Base-by-base conservation (phyloP, 2,888 invertebrate genomes). In the Acanthococcus lagerstroemiae region DNA sequence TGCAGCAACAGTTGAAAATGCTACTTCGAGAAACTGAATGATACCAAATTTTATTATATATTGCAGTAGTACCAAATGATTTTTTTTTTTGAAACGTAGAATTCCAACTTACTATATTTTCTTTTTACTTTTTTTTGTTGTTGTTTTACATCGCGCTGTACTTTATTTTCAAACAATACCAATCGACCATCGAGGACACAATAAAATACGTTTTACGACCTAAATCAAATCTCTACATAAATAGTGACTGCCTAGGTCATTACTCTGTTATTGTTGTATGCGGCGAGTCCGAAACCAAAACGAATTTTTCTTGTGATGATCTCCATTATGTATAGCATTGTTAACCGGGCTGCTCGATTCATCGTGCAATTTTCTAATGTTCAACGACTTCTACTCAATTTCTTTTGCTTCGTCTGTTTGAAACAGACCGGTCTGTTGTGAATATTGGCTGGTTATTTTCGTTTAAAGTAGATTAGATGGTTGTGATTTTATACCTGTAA, bases 251-350 rank as follows among this genome's bases (percentile, higher is more conserved):
- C 21, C 2, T 57, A 30, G 57, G 57, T 57, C 57, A 46, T 57
- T 57, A 45, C 57, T 45, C 57, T 45, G 21, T 56, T 37, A 57
- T 57, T 24, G 25, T 24, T n/a, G 25, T 45, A 57, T 24, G 24
- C 4, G 37, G 7, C 7, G 46, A 45, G 57, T 57, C 44, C 57
- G 57, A 57, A 57, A 57, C 57, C 57, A 57, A 57, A 57, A 57
- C 57, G 57, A 57, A 57, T 57, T 57, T 45, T 57, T 45, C 17
- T 25, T 45, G 24, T 45, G 45, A 57, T 57, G 24, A 45, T 57
- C 57, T 19, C 46, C 45, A n/a, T 45, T 45, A 45, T 57, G 57
- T 57, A 25, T 30, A 27, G 37, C 30, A 57, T 44, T 45, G 45
- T 57, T 57, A 45, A 24, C 25, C 45, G 37, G 17, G 21, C 6